phyloP scores from a whole-genome alignment of 2,113 vertebrate genomes.

The Chlorodrepanis virens region DNA sequence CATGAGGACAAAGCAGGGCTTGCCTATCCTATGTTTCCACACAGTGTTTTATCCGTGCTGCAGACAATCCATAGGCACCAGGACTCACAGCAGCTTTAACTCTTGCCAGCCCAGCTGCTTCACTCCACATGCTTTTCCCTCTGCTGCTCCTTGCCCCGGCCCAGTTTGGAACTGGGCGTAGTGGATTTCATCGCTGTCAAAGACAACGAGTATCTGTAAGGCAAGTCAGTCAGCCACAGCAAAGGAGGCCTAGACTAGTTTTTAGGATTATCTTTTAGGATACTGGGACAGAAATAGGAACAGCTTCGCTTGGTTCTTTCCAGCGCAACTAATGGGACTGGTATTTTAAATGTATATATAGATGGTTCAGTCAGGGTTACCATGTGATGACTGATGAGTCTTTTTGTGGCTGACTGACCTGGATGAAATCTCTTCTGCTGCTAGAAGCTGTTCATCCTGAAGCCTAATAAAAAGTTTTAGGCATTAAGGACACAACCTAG shows the following conservation, averaged over 20 bases:
- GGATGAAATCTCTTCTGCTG: background rate
- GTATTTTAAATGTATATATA: background rate
- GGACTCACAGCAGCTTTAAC: slow-evolving; percentile 31
- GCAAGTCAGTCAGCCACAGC: background rate
- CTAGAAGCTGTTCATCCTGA: background rate
- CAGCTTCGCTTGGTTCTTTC: background rate
- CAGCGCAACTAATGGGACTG: background rate
- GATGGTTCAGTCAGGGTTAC: background rate
- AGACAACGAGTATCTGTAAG: background rate
- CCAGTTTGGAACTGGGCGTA: background rate
- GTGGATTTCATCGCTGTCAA: background rate
- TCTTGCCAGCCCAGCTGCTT: background rate
- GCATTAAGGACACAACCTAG: background rate
- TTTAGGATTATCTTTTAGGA: background rate
- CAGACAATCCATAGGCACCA: slow-evolving; percentile 7
- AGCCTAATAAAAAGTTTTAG: background rate
- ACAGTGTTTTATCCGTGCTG: background rate
- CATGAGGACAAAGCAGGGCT: slow-evolving; percentile 51
- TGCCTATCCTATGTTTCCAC: background rate
- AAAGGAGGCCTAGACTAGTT: background rate
- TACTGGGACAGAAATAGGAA: background rate
- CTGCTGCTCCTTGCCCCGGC: background rate
- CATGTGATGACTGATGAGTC: background rate
- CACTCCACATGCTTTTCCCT: background rate
- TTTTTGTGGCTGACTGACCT: background rate